Evolutionary conservation across 53 echinoderm and acorn worm species (phyloP).

Genomic region (Holothuria scabra): DNA sequence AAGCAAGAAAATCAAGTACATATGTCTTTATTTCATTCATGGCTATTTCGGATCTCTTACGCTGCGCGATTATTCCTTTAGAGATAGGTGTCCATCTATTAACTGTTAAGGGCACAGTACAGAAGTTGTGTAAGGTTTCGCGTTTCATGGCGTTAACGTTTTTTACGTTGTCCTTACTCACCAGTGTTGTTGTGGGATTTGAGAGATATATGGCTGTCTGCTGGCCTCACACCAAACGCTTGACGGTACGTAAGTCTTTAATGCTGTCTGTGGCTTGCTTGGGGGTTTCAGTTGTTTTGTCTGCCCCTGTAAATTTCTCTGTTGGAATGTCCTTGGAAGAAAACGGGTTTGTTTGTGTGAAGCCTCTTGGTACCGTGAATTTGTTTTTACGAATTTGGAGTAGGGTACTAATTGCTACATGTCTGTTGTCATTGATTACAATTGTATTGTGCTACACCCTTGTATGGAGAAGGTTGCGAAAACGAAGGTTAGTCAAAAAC

Average conservation of each 20-base stretch:
- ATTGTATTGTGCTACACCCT: neutral
- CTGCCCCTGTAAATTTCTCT: no score
- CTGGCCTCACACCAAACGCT: neutral
- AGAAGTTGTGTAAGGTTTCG: neutral
- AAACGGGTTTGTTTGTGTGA: no score
- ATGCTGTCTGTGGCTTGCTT: neutral
- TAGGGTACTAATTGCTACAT: no score
- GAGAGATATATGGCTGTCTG: conserved; percentile 4
- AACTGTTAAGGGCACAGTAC: neutral
- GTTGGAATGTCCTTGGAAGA: no score
- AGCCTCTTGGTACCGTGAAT: no score
- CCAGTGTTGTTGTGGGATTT: neutral
- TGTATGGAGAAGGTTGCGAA: conserved; percentile 6
- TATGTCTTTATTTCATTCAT: conserved; percentile 10
- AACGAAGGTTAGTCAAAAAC: neutral
- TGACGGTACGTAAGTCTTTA: neutral
- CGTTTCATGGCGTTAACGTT: neutral
- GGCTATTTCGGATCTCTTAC: conserved; percentile 19
- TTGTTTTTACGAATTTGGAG: no score
- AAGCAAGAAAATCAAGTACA: neutral
- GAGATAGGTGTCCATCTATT: neutral
- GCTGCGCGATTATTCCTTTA: neutral
- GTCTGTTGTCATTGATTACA: neutral
- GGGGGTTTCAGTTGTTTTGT: no score
- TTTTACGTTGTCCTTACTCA: neutral